A percentile compares a stretch with the other conserved stretches of the same genome.
phyloP scores from a whole-genome alignment of 2,888 invertebrate species.

The Poecilus cupreus region DNA sequence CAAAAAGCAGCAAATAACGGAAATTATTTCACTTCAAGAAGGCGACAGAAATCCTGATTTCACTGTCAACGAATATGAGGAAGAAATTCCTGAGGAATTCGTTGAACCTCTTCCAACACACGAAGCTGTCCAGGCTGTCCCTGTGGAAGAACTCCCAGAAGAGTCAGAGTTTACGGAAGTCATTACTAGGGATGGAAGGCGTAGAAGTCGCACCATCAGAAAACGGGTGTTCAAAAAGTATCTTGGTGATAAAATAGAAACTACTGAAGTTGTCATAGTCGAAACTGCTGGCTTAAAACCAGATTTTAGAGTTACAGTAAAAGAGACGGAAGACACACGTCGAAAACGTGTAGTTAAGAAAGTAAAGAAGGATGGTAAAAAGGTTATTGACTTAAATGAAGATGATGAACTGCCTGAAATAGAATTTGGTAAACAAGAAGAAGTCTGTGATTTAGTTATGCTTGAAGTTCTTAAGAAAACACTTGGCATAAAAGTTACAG shows the following conservation, averaged over 20 bases:
- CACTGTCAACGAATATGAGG: conserved; percentile 67
- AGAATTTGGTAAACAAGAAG: not conserved
- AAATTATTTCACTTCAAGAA: conserved; percentile 72
- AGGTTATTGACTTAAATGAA: conserved; percentile 65
- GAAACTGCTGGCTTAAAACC: conserved; percentile 69
- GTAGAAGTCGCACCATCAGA: conserved; percentile 65
- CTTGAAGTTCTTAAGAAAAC: conserved; percentile 48
- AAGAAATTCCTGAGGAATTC: conserved; percentile 68
- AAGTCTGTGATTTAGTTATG: conserved; percentile 52
- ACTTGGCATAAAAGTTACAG: conserved; percentile 49
- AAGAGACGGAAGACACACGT: conserved; percentile 57
- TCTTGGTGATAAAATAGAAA: conserved; percentile 66
- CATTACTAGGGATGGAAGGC: conserved; percentile 66
- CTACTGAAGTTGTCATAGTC: conserved; percentile 69
- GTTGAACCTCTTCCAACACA: conserved; percentile 62
- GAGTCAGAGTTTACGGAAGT: conserved; percentile 65
- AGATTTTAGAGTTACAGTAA: conserved; percentile 70
- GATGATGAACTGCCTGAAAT: conserved; percentile 68
- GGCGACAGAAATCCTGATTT: conserved; percentile 70
- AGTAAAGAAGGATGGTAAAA: conserved; percentile 59
- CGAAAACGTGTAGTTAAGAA: conserved; percentile 61
- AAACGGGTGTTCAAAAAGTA: conserved; percentile 69
- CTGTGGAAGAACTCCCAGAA: conserved; percentile 64
- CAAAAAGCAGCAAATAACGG: conserved; percentile 69
- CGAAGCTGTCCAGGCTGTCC: conserved; percentile 61